Evolutionary conservation across 2,797 vertebrate species (phyloP).

Genomic region (Pseudochirops corinnae): DNA sequence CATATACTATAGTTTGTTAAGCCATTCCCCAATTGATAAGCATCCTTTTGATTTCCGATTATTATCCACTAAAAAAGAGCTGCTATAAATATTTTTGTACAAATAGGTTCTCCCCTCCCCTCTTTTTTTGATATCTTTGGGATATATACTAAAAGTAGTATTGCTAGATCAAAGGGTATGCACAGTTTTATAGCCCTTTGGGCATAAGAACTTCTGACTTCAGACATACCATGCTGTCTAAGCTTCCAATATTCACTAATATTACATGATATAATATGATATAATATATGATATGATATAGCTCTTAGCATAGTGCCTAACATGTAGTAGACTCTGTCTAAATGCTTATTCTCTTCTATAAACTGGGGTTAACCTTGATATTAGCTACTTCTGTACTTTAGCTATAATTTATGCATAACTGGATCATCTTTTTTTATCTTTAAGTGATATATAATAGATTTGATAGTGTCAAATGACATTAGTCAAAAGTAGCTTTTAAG

Average conservation of each 20-base stretch:
- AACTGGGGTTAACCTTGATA: neutral
- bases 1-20: neutral
- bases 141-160: neutral
- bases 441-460: neutral
- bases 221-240: neutral
- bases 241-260: neutral
- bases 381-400: neutral
- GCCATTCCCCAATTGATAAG: neutral
- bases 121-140: neutral
- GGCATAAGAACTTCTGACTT: neutral
- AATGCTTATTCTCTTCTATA: neutral
- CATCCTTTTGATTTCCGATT: neutral
- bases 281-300: too few relatives aligned
- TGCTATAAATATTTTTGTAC: neutral
- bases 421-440: neutral
- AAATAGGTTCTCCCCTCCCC: neutral
- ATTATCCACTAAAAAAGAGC: neutral
- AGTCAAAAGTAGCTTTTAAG: neutral
- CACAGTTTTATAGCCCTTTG: neutral
- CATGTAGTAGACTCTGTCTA: neutral
- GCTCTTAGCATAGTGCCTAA: neutral
- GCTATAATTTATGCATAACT: fast-evolving
- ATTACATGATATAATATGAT: neutral
- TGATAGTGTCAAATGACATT: neutral
- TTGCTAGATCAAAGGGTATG: neutral